These are phyloP conservation scores for Syngnathus typhle DNA, from an alignment of 2,113 vertebrate genomes.

Conservation along the genomic window DNA sequence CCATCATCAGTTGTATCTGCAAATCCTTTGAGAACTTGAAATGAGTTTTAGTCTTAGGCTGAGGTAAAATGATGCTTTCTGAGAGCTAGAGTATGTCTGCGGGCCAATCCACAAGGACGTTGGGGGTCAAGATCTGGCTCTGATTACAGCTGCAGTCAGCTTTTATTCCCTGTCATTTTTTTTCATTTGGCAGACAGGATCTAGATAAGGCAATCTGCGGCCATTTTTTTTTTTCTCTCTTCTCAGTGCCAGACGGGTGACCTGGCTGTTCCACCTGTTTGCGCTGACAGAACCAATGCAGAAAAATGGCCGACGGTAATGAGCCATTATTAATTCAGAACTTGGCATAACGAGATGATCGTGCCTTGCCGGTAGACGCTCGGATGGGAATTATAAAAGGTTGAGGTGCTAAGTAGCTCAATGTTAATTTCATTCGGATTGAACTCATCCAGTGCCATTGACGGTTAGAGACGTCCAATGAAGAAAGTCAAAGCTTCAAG, in stretches of 20 bases:
- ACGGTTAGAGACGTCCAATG: not conserved
- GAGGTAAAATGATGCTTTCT: conserved; percentile 47
- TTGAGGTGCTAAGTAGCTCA: conserved; percentile 1
- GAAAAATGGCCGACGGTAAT: conserved; percentile 46
- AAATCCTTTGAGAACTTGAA: conserved; percentile 48
- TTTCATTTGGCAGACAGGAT: conserved; percentile 29
- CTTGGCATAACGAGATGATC: conserved; percentile 55
- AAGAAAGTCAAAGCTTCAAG: conserved; percentile 28
- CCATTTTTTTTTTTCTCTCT: conserved; percentile 20
- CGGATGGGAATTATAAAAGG: conserved; percentile 24
- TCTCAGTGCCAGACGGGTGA: conserved; percentile 38
- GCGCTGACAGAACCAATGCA: conserved; percentile 38
- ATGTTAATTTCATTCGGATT: conserved; percentile 34
- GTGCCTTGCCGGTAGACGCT: conserved; percentile 38
- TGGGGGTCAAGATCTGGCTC: conserved; percentile 49
- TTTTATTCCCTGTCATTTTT: conserved; percentile 33
- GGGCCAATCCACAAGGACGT: conserved; percentile 37
- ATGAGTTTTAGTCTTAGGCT: conserved; percentile 41
- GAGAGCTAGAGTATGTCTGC: conserved; percentile 36
- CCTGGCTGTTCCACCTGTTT: conserved; percentile 60
- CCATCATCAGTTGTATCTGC: conserved; percentile 41
- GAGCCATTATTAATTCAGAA: conserved; percentile 60
- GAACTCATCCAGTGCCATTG: too few relatives aligned
- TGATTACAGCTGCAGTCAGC: conserved; percentile 33
- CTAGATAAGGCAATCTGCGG: conserved; percentile 48